Evolutionary conservation across 1,140 invertebrate genomes (phyloP).

Genomic region (Pseudomyrmex gracilis): DNA sequence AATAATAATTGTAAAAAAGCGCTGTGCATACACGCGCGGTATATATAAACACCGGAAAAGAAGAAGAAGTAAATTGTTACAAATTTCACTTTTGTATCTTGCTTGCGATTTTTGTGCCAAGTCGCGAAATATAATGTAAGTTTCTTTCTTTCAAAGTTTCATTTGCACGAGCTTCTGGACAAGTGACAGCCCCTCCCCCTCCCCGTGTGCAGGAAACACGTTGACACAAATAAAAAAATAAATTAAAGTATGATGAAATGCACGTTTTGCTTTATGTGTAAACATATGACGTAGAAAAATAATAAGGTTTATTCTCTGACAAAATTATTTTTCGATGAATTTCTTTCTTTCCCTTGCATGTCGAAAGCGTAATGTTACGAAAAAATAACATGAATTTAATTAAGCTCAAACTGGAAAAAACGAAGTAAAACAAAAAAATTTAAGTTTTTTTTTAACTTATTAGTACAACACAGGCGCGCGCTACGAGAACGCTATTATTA

Average conservation of each 20-base stretch:
- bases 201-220: neutral
- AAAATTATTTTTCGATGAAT: neutral
- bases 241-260: slow-evolving; percentile 3
- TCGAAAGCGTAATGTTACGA: neutral
- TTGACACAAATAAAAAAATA: slow-evolving; percentile 17
- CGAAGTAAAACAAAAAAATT: neutral
- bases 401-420: neutral
- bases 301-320: neutral
- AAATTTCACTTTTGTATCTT: slow-evolving; percentile 6
- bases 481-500: too few species aligned
- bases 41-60: neutral
- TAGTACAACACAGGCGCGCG: too few species aligned
- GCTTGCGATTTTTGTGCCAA: neutral
- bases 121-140: slow-evolving; percentile 34
- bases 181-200: slow-evolving; percentile 10
- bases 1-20: slow-evolving; percentile 4
- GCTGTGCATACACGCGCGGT: neutral
- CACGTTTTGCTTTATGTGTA: neutral
- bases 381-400: slow-evolving; percentile 1
- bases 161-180: neutral
- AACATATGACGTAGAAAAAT: neutral
- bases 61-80: neutral
- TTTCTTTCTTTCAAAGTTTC: slow-evolving; percentile 2
- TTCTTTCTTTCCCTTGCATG: neutral
- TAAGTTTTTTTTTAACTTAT: neutral